Conservation (phyloP, 2,797 vertebrate species). For the Brachyrhaphis roseni region DNA sequence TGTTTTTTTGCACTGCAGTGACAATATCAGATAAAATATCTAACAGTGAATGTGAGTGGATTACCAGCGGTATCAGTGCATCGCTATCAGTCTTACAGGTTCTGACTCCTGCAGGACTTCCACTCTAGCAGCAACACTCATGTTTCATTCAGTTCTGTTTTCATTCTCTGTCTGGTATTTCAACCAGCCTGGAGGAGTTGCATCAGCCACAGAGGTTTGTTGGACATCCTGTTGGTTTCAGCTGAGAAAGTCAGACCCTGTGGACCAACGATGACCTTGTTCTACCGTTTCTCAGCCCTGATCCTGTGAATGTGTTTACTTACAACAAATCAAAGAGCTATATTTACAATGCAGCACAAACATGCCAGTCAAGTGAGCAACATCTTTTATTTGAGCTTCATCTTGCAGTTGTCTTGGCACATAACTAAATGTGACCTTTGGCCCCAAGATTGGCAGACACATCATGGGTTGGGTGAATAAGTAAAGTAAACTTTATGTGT, state of each 20-base stretch:
- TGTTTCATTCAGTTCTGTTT: background rate
- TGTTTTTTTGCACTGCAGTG: background rate
- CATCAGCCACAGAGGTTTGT: background rate
- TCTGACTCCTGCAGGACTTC: background rate
- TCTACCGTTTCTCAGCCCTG: background rate
- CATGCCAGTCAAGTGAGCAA: background rate
- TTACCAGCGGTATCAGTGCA: background rate
- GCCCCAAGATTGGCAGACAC: background rate
- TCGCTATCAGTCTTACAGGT: background rate
- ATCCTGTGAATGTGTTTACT: background rate
- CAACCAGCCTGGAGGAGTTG: background rate
- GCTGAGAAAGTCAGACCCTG: background rate
- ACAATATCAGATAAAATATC: background rate
- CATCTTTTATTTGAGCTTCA: background rate
- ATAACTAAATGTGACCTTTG: background rate
- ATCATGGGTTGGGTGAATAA: background rate
- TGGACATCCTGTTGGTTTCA: background rate
- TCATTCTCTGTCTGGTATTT: background rate
- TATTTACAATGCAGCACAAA: background rate
- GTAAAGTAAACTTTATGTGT: background rate
- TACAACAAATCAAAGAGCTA: background rate
- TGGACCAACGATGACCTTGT: background rate
- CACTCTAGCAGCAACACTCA: background rate
- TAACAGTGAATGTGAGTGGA: background rate
- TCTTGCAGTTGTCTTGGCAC: background rate